Base-by-base conservation (phyloP, 2,888 invertebrate species). In the Timema cristinae region DNA sequence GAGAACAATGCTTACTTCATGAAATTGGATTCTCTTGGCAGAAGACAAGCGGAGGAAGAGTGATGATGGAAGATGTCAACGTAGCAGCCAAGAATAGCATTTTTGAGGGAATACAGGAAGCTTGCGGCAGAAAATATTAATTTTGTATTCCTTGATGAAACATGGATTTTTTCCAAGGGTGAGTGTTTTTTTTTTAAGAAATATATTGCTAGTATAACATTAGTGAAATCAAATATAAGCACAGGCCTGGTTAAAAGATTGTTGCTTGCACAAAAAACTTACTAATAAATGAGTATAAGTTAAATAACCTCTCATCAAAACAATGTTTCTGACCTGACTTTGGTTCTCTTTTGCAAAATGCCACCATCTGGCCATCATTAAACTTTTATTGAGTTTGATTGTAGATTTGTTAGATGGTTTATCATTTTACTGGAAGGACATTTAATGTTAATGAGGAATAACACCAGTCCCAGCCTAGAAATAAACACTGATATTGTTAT, bases 81-180 rank as follows among this genome's bases (percentile, higher is more conserved):
- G n/a, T 63, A 0, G 47, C 13, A 6, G 48, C 16, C 47, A 32
- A 63, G 48, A 16, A 13, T 11, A 7, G 16, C 9, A 7, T 63
- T 32, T 63, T 63, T 47, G 6, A 63, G 47, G 47, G 48, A 47
- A 13, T 63, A 63, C 63, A 16, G 10, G 7, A 48, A 63, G 5
- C 10, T 32, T 9, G 48, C 10, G 47, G 6, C 32, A 47, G 48
- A 16, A 10, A 48, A 48, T 7, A 13, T 13, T 47, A 63, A 63
- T 13, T 63, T 63, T 32, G 48, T 63, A 7, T 63, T 63, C 63
- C 10, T 63, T 32, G 47, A 63, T 63, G 63, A 63, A 63, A 63
- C 63, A 32, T 63, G 63, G 63, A 63, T 63, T 11, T 63, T 47
- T 63, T 32, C 63, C 11, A 2, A 32, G 48, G 32, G 63, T 32